Percentiles rank a stretch among this genome's conserved stretches.
Conservation (phyloP, 2,113 vertebrate species). For the Stegostoma tigrinum region DNA sequence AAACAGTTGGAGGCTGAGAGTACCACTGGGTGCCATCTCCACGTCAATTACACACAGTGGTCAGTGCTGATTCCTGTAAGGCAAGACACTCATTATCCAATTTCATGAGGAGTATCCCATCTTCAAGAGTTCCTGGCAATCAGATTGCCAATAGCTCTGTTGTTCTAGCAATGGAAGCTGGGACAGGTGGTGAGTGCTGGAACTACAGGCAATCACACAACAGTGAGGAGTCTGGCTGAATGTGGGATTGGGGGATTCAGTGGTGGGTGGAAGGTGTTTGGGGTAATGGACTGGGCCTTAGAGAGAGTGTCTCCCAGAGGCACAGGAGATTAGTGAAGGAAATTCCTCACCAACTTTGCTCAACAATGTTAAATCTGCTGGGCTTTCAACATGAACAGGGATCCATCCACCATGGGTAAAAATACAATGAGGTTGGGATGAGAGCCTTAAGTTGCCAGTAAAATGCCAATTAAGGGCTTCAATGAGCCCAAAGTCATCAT, state of each 20-base stretch:
- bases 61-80: not conserved
- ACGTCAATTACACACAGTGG: not conserved
- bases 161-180: not conserved
- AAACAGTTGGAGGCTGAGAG: not conserved
- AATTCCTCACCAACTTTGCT: not conserved
- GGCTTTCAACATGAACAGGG: not conserved
- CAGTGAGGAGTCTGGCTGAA: not conserved
- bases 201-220: not conserved
- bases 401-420: not conserved
- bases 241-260: not conserved
- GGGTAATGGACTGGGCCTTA: not conserved
- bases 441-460: too few relatives aligned
- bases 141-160: not conserved
- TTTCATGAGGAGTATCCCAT: not conserved
- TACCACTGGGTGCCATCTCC: not conserved
- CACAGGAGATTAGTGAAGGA: not conserved
- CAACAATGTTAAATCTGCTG: not conserved
- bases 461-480: too few relatives aligned
- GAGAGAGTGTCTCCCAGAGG: not conserved
- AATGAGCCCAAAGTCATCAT: not conserved
- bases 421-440: not conserved
- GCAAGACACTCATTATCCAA: not conserved
- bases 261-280: not conserved
- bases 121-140: not conserved
- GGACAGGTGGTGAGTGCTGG: not conserved